These are phyloP conservation scores for Coelinius sp. DNA, from an alignment of 2,888 invertebrate genomes.

Conservation along the genomic window DNA sequence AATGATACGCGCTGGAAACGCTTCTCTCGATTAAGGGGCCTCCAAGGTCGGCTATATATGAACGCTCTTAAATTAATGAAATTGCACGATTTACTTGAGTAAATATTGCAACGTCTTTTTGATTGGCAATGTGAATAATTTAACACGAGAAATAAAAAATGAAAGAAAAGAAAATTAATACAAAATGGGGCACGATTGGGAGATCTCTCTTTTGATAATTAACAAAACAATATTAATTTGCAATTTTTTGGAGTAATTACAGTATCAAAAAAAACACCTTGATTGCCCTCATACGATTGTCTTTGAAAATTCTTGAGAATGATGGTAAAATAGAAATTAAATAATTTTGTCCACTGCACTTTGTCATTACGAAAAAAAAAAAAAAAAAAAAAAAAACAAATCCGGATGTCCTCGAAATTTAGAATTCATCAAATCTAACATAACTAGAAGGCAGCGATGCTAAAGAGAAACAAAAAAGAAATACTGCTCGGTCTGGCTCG, in stretches of 20 bases:
- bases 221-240: not conserved
- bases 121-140: constrained; percentile 16
- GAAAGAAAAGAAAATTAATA: constrained; percentile 2
- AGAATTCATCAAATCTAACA: constrained; percentile 20
- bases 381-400: not conserved
- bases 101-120: constrained; percentile 33
- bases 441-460: constrained; percentile 15
- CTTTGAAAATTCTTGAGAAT: not conserved
- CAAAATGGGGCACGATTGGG: not conserved
- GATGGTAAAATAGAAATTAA: not conserved
- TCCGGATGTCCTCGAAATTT: constrained; percentile 26
- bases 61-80: constrained; percentile 17
- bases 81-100: constrained; percentile 28
- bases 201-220: not conserved
- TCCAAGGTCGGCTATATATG: constrained; percentile 7
- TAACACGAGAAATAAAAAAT: not conserved
- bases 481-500: constrained; percentile 33
- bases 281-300: not conserved
- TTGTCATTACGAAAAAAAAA: not conserved
- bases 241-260: not conserved
- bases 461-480: constrained; percentile 14
- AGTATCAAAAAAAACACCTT: not conserved
- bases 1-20: not conserved
- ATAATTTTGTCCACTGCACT: not conserved
- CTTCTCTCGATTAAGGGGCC: not conserved